These are phyloP conservation scores for Aporophyla lueneburgensis DNA, from an alignment of 2,888 invertebrate species.

Conservation along the genomic window DNA sequence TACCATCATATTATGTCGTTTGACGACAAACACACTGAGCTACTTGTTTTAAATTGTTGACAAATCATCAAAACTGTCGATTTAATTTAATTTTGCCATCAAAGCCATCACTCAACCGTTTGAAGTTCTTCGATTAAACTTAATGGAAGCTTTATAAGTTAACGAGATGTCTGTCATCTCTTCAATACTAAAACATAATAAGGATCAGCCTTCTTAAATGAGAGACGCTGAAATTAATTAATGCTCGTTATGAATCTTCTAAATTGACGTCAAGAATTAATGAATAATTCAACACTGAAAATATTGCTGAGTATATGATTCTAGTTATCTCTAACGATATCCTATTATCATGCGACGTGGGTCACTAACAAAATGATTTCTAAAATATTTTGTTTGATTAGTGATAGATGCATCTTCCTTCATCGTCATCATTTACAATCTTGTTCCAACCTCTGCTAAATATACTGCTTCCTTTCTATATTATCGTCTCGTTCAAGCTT, in stretches of 20 bases:
- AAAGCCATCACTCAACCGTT: slow-evolving; percentile 3
- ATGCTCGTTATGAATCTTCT: slow-evolving; percentile 3
- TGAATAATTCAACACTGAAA: slow-evolving; percentile 8
- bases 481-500: background rate
- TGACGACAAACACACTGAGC: background rate
- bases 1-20: background rate
- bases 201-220: slow-evolving; percentile 1
- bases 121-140: slow-evolving; percentile 3
- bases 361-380: background rate
- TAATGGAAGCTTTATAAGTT: slow-evolving; percentile 4
- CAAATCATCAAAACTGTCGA: background rate
- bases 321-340: background rate
- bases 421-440: too few species aligned
- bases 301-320: background rate
- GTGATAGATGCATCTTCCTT: background rate
- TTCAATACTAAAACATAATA: slow-evolving; percentile 20
- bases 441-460: background rate
- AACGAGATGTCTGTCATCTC: slow-evolving; percentile 14
- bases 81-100: background rate
- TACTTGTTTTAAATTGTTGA: background rate
- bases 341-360: background rate
- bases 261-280: background rate
- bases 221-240: slow-evolving; percentile 8
- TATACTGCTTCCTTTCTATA: too few species aligned
- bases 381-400: background rate